Base-by-base conservation (phyloP, 1,140 invertebrate species). In the Drosophila fuyamai region DNA sequence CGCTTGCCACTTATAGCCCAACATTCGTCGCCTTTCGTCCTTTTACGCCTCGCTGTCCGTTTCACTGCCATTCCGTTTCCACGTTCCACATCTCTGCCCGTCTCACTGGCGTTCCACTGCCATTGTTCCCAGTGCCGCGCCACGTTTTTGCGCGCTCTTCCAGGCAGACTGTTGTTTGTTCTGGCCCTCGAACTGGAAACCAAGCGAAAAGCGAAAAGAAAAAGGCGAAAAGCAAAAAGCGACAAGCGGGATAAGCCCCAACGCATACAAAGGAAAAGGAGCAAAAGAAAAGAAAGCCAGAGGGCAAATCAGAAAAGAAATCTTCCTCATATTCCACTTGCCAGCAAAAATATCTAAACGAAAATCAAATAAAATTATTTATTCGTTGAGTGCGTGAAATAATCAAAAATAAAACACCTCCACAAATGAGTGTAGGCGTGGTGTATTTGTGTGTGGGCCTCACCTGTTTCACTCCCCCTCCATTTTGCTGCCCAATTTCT, bases 1-100 rank as follows among this genome's bases (percentile, higher is more conserved):
- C 73, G 76, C 81, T 71, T 81, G 73, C 79, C 74, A 82, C 77
- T 75, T 84, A 80, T 67, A 71, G 63, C 61, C 75, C 83, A 61
- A 77, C 68, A 88, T 88, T 86, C 71, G 66, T 74, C 67, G 74
- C 75, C 73, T 76, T 63, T 76, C 73, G 51, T 66, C 60, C 53
- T 58, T 48, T 59, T 62, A 7, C 51, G 44, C 40, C 48, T 62
- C 48, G 76, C 54, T 51, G 61, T 67, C 29, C 59, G 43, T 57
- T 82, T 16, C 50, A 55, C 51, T 13, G 13, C n/a, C 32, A 27
- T 65, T 14, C 27, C 35, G 47, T n/a, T 23, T n/a, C 14, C 27
- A 16, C 57, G 16, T 29, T 6, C 46, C 46, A n/a, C 23, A 32
- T 32, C 29, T 32, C 29, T 2, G 29, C 29, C 10, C 41, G 40